Evolutionary conservation across 2,888 invertebrate species (phyloP).

Genomic region (Meteorus colon): DNA sequence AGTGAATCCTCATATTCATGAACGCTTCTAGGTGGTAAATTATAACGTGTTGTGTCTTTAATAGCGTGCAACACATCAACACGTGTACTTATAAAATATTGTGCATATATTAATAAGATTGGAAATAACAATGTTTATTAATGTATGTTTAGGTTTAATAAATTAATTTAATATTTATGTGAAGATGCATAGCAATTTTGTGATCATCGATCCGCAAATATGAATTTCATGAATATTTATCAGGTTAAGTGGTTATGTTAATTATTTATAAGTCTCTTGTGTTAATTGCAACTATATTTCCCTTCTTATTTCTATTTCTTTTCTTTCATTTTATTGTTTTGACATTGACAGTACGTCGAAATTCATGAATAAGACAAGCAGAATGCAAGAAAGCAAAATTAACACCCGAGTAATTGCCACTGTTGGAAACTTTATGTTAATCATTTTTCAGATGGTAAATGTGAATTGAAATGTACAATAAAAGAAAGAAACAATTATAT

Average conservation of each 20-base stretch:
- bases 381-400: too few species aligned
- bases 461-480: not conserved
- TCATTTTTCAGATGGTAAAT: conserved; percentile 2
- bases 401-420: conserved; percentile 28
- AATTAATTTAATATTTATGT: not conserved
- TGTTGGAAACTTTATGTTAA: conserved; percentile 19
- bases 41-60: not conserved
- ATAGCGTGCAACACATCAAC: conserved; percentile 22
- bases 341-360: not conserved
- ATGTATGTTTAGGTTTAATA: not conserved
- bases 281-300: not conserved
- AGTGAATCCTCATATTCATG: not conserved
- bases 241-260: conserved; percentile 31
- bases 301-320: not conserved
- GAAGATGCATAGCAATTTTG: conserved; percentile 20
- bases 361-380: not conserved
- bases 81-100: conserved; percentile 37
- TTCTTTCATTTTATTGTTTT: not conserved
- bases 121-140: conserved; percentile 18
- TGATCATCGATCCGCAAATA: conserved; percentile 32
- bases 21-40: conserved; percentile 8
- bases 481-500: not conserved
- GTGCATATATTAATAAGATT: conserved; percentile 28
- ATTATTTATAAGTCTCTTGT: conserved; percentile 4
- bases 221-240: conserved; percentile 30